Conservation (phyloP, 2,113 vertebrate species). For the Alouatta palliata region DNA sequence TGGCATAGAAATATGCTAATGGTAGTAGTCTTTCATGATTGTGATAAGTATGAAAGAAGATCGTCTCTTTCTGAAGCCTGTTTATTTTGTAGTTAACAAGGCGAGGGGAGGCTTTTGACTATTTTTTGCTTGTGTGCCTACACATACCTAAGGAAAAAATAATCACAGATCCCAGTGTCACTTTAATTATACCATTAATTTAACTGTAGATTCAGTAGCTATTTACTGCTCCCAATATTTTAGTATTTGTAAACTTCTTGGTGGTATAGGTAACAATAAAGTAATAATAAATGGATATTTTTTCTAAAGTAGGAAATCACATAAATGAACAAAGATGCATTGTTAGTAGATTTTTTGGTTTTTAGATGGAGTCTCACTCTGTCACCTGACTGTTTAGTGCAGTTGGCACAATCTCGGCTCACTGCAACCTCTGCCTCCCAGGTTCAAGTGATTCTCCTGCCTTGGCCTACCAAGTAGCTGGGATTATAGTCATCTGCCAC, state of each 20-base stretch:
- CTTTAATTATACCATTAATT: neutral
- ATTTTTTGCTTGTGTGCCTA: neutral
- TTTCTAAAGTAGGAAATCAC: slow-evolving; percentile 28
- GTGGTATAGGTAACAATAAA: neutral
- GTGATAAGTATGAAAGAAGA: neutral
- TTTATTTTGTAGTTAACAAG: slow-evolving; percentile 42
- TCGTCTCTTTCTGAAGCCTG: neutral
- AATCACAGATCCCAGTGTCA: neutral
- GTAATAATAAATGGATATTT: slow-evolving; percentile 3
- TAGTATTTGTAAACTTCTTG: neutral
- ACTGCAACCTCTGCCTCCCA: too few species aligned
- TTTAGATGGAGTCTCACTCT: too few species aligned
- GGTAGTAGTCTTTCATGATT: slow-evolving; percentile 16
- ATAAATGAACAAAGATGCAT: neutral
- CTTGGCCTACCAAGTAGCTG: too few species aligned
- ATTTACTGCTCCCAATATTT: slow-evolving; percentile 15
- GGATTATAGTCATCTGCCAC: too few species aligned
- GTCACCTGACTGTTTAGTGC: too few species aligned
- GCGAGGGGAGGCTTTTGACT: neutral
- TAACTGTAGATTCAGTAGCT: neutral
- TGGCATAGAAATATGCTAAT: neutral
- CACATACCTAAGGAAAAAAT: neutral
- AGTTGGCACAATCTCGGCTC: too few species aligned
- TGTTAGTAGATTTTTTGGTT: neutral
- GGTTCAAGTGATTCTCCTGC: too few species aligned